Evolutionary conservation across 2,888 invertebrate species (phyloP), one percentile per base, ranked within the genome.

Genomic region (Melolontha melolontha): DNA sequence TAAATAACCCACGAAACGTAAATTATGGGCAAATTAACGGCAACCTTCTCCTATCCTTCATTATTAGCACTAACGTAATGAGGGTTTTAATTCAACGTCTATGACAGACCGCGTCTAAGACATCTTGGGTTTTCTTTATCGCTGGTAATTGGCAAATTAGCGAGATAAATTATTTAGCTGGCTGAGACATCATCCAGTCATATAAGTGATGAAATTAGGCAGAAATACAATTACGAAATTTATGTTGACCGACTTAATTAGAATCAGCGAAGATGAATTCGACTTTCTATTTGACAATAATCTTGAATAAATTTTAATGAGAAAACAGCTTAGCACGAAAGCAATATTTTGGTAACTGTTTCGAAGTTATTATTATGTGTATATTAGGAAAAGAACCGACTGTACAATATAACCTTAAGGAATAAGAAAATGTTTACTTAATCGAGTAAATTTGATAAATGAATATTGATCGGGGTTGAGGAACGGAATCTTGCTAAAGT

Each of bases 121-220:
- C 17, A 55, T 41, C 55, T 22, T 34, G 41, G 44, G 34, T 44
- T 11, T 16, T 55, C 34, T 29, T 41, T 22, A 17, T 11, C 11
- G 50, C 51, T 66, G 22, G 16, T 66, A 55, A 64, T 66, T 41
- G 29, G 34, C 34, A 47, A 66, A 47, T 55, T 55, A 39, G 47
- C 5, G 34, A 22, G 55, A 65, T 66, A 55, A 66, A 66, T 66
- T 54, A 47, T 27, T 54, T 27, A 27, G 42, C 55, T 66, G 66
- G 16, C 42, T n/a, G 29, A 29, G 55, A 8, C 64, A 51, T 12
- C 11, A n/a, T 39, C 17, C 22, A 42, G 42, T 57, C n/a, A 41
- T 14, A 42, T 42, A 57, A 41, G 42, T 34, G 52, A 34, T 16
- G 52, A 52, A 10, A 16, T 34, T 34, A 39, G 5, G n/a, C 8